phyloP scores from a whole-genome alignment of 92 coral and sea anemone species.

The Palythoa grandiflora region DNA sequence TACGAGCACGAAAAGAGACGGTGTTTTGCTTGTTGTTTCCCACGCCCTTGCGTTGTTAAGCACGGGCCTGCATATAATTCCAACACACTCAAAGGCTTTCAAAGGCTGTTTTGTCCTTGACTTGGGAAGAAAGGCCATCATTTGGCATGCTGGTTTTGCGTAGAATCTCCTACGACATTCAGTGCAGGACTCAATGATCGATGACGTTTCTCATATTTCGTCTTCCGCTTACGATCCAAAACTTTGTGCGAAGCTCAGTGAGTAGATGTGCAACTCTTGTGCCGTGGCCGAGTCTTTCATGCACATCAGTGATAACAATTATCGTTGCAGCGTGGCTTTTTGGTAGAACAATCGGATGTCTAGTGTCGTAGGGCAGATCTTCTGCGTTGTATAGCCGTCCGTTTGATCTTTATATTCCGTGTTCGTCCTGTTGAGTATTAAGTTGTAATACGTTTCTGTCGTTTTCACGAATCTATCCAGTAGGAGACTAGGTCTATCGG shows the following conservation, averaged over 20 bases:
- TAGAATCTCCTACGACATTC: slow-evolving; percentile 47
- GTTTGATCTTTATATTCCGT: slow-evolving; percentile 37
- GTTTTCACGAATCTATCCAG: slow-evolving; percentile 1
- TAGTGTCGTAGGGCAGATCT: slow-evolving; percentile 55
- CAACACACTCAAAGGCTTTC: slow-evolving; percentile 47
- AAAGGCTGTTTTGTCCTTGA: slow-evolving; percentile 30
- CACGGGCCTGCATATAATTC: slow-evolving; percentile 42
- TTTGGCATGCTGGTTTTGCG: slow-evolving; percentile 45
- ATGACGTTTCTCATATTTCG: slow-evolving; percentile 30
- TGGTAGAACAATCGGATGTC: slow-evolving; percentile 47
- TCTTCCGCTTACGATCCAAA: slow-evolving; percentile 61
- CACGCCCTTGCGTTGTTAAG: slow-evolving; percentile 61
- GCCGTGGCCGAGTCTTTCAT: slow-evolving; percentile 60
- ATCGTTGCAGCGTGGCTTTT: slow-evolving; percentile 22
- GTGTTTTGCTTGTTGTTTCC: slow-evolving; percentile 49
- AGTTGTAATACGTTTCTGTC: slow-evolving; percentile 35
- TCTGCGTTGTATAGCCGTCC: slow-evolving; percentile 49
- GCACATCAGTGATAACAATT: slow-evolving; percentile 48
- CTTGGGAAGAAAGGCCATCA: slow-evolving; percentile 51
- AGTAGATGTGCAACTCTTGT: slow-evolving; percentile 54
- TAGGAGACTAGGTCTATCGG: neutral
- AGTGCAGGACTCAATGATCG: slow-evolving; percentile 10
- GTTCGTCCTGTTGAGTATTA: slow-evolving; percentile 41
- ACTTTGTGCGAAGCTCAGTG: slow-evolving; percentile 51
- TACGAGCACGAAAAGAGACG: slow-evolving; percentile 48